Base-by-base conservation (phyloP, 2,113 vertebrate species). In the Chauna torquata region DNA sequence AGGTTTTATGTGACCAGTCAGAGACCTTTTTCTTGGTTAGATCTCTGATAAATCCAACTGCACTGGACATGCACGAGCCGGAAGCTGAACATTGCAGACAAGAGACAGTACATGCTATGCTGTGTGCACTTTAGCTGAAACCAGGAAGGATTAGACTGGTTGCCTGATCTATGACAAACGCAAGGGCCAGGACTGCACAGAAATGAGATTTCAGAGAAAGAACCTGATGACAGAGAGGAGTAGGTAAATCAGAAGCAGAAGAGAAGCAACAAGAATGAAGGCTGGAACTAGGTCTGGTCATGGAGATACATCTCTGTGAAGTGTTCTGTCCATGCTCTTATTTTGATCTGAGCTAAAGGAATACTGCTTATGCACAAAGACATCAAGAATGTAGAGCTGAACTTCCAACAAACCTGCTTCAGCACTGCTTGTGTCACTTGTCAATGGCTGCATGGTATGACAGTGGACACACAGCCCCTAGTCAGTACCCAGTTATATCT, bases 331-430 rank as follows among this genome's bases (percentile, higher is more conserved):
- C 4, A 1, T 59, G 40, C n/a, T 70, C 62, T 32, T 19, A 9
- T 54, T 70, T 64, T 55, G 34, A 42, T 58, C 57, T 20, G 32
- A 86, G 62, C 44, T 86, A 27, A 82, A 89, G 45, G 58, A 61
- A 14, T 61, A 55, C 25, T 47, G 34, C 23, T 32, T 24, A 12
- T 12, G 38, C 30, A 59, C 16, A 71, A 71, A 71, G 50, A 49
- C 25, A 65, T 22, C 0, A 1, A 71, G 22, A 42, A 81, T 28
- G 18, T 23, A 0, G 1, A 42, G 34, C 15, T 65, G n/a, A 59
- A 59, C 70, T 88, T 81, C 62, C 81, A 54, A 47, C 34, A 58
- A 65, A 66, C 40, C 38, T n/a, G 34, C 12, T 72, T 38, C 57
- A 71, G 28, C 36, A 64, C 30, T 16, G 7, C 25, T 57, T 78